phyloP scores from a whole-genome alignment of 2,888 invertebrate genomes.

The Sesia bembeciformis region DNA sequence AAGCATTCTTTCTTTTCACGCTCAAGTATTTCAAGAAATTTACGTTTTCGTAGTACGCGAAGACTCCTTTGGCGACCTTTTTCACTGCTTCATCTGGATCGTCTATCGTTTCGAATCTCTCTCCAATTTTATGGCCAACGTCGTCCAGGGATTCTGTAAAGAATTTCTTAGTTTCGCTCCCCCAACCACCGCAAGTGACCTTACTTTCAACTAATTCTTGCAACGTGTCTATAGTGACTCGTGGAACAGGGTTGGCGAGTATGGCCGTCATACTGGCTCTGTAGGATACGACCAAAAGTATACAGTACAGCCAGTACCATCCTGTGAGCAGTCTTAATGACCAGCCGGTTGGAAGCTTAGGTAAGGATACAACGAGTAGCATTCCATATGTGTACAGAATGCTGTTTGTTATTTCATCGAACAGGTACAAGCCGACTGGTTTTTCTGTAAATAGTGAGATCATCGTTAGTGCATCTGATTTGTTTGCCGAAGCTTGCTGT shows the following conservation, averaged over 20 bases:
- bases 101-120: conserved; percentile 77
- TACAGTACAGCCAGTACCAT: conserved; percentile 91
- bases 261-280: conserved; percentile 90
- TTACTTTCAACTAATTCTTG: conserved; percentile 79
- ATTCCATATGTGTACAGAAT: conserved; percentile 87
- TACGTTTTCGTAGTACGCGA: conserved; percentile 87
- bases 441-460: conserved; percentile 46
- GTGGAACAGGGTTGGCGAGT: conserved; percentile 83
- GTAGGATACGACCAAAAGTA: conserved; percentile 85
- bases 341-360: conserved; percentile 85
- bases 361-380: conserved; percentile 85
- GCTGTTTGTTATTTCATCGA: conserved; percentile 82
- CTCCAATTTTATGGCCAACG: conserved; percentile 78
- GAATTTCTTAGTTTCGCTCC: conserved; percentile 79
- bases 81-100: conserved; percentile 78
- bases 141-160: conserved; percentile 81
- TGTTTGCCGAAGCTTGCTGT: too few relatives aligned
- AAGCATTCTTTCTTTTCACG: conserved; percentile 65
- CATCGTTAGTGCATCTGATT: neutral
- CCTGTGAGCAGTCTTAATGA: conserved; percentile 86
- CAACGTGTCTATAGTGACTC: conserved; percentile 86
- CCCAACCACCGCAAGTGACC: conserved; percentile 82
- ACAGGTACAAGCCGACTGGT: conserved; percentile 77
- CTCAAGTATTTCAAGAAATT: conserved; percentile 80
- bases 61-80: conserved; percentile 79